A percentile compares a stretch with the other conserved stretches of the same genome.
Conservation (phyloP, 2,888 invertebrate genomes). For the Erpobdella octoculata region DNA sequence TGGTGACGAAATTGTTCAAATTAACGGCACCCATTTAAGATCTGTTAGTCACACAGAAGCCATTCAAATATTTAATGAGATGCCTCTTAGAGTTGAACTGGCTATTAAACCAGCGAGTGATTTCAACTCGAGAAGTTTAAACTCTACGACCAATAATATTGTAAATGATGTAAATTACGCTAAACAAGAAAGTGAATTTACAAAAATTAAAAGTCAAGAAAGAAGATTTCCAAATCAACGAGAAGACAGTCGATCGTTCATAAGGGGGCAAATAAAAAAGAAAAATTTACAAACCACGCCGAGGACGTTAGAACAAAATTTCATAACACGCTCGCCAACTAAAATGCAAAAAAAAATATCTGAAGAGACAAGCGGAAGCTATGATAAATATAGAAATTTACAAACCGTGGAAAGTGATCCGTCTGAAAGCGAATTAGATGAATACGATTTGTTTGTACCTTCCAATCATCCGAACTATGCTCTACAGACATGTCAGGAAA, state of each 20-base stretch:
- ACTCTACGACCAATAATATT: background rate
- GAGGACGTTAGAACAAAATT: background rate
- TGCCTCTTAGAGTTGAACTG: constrained; percentile 52
- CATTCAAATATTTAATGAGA: constrained; percentile 79
- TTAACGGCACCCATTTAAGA: constrained; percentile 70
- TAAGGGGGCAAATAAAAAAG: background rate
- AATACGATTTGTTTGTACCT: too few species aligned
- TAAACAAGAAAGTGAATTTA: background rate
- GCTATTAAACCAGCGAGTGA: constrained; percentile 37
- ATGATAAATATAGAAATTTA: too few species aligned
- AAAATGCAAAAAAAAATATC: too few species aligned
- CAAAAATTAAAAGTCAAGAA: background rate
- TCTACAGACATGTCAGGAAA: constrained; percentile 18
- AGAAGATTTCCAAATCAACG: background rate
- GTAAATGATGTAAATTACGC: background rate
- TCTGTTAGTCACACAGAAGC: constrained; percentile 76
- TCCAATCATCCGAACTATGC: constrained; percentile 6
- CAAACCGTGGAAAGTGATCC: background rate
- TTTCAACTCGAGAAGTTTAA: background rate
- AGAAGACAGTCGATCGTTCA: constrained; percentile 11
- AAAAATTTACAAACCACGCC: background rate
- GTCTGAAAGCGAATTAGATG: background rate
- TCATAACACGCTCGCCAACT: background rate
- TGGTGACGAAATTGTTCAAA: constrained; percentile 80
- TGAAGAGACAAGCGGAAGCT: too few species aligned